Evolutionary conservation across 2,797 vertebrate genomes (phyloP).

Genomic region (Caiman crocodilus): DNA sequence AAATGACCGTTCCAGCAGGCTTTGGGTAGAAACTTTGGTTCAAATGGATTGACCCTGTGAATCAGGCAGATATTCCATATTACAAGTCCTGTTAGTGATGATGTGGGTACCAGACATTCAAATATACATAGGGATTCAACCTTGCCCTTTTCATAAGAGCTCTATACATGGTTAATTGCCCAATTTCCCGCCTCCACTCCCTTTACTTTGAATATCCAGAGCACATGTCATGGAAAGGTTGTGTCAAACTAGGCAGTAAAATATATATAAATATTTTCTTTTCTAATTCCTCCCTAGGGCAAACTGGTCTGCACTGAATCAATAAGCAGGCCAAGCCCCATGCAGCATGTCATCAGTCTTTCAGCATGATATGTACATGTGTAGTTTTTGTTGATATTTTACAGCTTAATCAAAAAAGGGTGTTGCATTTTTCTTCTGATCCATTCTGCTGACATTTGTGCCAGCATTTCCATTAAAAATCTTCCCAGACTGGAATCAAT

Average conservation of each 20-base stretch:
- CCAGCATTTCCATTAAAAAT: background rate
- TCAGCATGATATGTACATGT: background rate
- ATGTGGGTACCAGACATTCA: background rate
- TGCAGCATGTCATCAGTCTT: background rate
- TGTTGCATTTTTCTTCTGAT: background rate
- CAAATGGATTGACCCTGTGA: background rate
- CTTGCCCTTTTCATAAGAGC: background rate
- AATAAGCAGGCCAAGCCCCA: background rate
- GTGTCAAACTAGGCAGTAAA: background rate
- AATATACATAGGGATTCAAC: background rate
- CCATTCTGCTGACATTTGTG: background rate
- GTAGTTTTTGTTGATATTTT: background rate
- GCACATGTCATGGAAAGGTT: background rate
- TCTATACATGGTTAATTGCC: background rate
- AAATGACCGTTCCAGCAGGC: background rate
- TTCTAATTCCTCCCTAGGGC: background rate
- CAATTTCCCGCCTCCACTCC: background rate
- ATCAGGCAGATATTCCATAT: background rate
- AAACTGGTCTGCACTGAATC: background rate
- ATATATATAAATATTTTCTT: background rate
- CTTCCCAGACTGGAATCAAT: background rate
- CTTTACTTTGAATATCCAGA: background rate
- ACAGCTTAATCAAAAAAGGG: background rate
- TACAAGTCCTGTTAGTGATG: background rate
- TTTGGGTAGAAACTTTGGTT: background rate